Evolutionary conservation across 2,888 invertebrate species (phyloP), one percentile per base, ranked within the genome.

Genomic region (Scaptomyza reducta): DNA sequence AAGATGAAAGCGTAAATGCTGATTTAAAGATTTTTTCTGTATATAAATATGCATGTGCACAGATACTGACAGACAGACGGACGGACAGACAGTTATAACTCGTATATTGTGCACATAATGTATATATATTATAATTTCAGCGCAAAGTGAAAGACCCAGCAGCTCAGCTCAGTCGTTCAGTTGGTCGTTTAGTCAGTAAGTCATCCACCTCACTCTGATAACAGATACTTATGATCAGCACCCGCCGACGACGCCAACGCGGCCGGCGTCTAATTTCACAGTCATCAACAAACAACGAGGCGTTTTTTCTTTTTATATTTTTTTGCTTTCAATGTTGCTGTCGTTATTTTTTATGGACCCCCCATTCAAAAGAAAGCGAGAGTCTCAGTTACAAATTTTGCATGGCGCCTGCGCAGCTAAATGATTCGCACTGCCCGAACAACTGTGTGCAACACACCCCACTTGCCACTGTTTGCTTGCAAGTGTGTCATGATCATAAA

Each of bases 11-110:
- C 84, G 84, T 85, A 85, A 85, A 85, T 85, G 84, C 84, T 85
- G 84, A 85, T 88, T 85, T 85, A 81, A 88, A 85, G 88, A 85
- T 88, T 82, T 83, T 87, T 87, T 82, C 87, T 81, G 76, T 81
- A 72, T 67, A 62, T 65, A 76, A 60, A 79, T 72, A 68, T 53
- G 46, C 40, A 59, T 53, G 11, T 27, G 41, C 9, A 61, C 22
- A 50, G 18, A 47, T 25, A 42, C 29, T 41, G 35, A 72, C 41
- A 41, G 25, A 51, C 13, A 53, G 47, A 54, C 42, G 3, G 35
- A 38, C 31, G 22, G 10, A 51, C 22, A 50, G 1, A 31, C 47
- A 47, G 18, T n/a, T 33, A 46, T 40, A 31, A 38, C 27, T 59
- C 44, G 47, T 33, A 59, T 65, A 57, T 70, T 61, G 70, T 79